Conservation (phyloP, 2,113 vertebrate species). For the Leuciscus idus region DNA sequence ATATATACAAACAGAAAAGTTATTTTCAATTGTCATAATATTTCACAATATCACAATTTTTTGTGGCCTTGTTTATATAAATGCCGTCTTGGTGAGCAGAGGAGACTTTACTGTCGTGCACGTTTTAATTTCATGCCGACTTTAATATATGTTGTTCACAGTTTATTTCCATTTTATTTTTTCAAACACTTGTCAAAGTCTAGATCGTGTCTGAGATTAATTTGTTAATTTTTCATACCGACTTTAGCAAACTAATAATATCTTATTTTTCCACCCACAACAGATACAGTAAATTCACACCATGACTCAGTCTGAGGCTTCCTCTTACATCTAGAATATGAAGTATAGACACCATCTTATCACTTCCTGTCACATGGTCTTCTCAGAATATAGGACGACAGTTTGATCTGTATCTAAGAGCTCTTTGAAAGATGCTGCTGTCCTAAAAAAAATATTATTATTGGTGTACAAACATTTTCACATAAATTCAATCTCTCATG, state of each 20-base stretch:
- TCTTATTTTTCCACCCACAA: neutral
- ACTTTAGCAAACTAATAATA: constrained; percentile 19
- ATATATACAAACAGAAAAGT: neutral
- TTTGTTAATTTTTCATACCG: constrained; percentile 14
- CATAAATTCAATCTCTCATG: neutral
- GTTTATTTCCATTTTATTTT: neutral
- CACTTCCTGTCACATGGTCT: constrained; percentile 58
- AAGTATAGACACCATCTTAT: constrained; percentile 54
- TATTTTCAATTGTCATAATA: neutral
- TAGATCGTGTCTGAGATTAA: neutral
- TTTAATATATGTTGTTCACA: neutral
- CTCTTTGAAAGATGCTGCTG: constrained; percentile 17
- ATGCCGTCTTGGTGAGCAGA: neutral
- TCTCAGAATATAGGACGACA: constrained; percentile 34
- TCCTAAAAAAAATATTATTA: neutral
- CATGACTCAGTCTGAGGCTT: constrained; percentile 56
- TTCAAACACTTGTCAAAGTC: neutral
- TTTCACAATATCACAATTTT: neutral
- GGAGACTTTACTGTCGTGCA: neutral
- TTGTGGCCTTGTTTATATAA: neutral
- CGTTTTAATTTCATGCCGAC: neutral
- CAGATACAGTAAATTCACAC: constrained; percentile 51
- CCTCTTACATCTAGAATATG: constrained; percentile 57
- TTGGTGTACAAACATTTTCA: neutral
- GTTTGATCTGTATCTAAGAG: constrained; percentile 44